These are phyloP conservation scores for Chlamydotis undulata DNA, from an alignment of 2,113 vertebrate genomes.

Conservation along the genomic window DNA sequence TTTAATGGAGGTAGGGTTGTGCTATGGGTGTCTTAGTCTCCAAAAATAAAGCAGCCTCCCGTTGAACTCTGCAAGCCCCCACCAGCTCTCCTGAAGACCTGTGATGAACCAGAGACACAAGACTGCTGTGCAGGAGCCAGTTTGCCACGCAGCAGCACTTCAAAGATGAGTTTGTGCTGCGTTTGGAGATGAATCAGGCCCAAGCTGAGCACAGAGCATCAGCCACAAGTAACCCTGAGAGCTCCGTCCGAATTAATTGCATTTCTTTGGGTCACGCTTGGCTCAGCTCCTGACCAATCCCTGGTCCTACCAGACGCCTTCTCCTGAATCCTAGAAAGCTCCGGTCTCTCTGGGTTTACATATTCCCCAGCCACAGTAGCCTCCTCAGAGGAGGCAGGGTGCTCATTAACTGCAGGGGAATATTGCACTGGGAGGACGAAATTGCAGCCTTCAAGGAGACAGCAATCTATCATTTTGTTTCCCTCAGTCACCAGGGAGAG, in stretches of 20 bases:
- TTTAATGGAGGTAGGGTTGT: background rate
- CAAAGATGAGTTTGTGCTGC: background rate
- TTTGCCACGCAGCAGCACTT: background rate
- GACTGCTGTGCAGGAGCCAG: background rate
- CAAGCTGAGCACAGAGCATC: background rate
- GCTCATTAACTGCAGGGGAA: conserved; percentile 50
- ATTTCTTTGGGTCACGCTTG: background rate
- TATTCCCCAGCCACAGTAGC: background rate
- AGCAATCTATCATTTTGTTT: background rate
- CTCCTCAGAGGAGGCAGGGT: conserved; percentile 31
- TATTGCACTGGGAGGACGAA: background rate
- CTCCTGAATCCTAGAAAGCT: conserved; percentile 51
- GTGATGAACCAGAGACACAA: background rate
- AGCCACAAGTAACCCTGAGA: background rate
- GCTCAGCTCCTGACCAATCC: conserved; percentile 8
- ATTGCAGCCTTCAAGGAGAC: conserved; percentile 27
- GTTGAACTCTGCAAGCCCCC: background rate
- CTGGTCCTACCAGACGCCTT: background rate
- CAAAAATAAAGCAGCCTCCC: background rate
- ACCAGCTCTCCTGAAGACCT: background rate
- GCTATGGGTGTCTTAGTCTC: background rate
- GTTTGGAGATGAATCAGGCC: background rate
- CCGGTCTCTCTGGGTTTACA: background rate
- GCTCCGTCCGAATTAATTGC: background rate
- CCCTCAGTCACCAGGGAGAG: background rate